Evolutionary conservation across 2,888 invertebrate genomes (phyloP).

Genomic region (Dicycla oo): DNA sequence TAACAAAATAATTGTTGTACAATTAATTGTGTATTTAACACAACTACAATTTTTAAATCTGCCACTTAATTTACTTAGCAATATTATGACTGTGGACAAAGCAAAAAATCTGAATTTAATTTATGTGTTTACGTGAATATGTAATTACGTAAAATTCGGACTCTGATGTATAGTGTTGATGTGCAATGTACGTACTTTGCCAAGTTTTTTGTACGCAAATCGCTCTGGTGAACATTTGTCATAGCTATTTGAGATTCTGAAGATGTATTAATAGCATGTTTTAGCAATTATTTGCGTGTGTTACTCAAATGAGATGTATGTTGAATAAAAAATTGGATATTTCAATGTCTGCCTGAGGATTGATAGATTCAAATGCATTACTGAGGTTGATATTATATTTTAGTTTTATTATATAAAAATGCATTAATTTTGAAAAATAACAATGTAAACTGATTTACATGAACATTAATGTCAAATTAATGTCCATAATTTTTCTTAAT

Average conservation of each 20-base stretch:
- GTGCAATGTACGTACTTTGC: constrained; percentile 39
- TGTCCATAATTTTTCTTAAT: background rate
- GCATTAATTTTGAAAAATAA: background rate
- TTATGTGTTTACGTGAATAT: constrained; percentile 36
- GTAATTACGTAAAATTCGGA: constrained; percentile 36
- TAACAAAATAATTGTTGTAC: constrained; percentile 6
- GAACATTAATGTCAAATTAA: constrained; percentile 2
- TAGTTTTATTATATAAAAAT: background rate
- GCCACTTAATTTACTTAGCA: constrained; percentile 1
- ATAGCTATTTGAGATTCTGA: constrained; percentile 38
- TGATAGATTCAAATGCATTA: constrained; percentile 1
- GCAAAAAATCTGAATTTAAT: constrained; percentile 33
- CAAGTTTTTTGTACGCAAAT: constrained; percentile 51
- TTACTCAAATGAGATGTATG: constrained; percentile 13
- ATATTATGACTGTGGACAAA: constrained; percentile 29
- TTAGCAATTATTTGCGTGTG: constrained; percentile 34
- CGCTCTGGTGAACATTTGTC: constrained; percentile 46
- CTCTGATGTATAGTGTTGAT: constrained; percentile 30
- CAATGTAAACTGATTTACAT: background rate
- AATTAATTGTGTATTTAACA: constrained; percentile 23
- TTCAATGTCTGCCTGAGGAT: constrained; percentile 10
- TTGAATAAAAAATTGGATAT: constrained; percentile 12
- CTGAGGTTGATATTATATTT: constrained; percentile 3
- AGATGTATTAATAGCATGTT: constrained; percentile 27
- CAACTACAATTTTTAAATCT: background rate